A percentile compares a stretch with the other conserved stretches of the same genome.
These are phyloP conservation scores for Cinara cedri DNA, from an alignment of 2,888 invertebrate species.

Conservation along the genomic window DNA sequence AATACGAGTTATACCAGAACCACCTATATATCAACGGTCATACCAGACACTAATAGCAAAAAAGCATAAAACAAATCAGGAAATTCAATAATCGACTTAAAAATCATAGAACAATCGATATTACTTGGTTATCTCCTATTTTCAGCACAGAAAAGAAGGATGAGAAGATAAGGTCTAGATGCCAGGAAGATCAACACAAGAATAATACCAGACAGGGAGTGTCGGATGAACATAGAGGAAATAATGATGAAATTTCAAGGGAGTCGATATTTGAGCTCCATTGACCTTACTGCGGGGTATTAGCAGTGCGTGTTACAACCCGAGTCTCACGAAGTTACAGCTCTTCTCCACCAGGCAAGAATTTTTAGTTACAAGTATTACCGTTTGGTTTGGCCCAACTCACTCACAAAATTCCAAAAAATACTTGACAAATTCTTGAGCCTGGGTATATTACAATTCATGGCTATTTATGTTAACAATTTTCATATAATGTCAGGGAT, in stretches of 20 bases:
- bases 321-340: background rate
- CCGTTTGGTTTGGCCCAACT: slow-evolving; percentile 6
- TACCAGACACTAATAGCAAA: slow-evolving; percentile 10
- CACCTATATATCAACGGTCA: background rate
- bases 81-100: background rate
- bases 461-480: background rate
- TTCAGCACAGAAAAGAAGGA: background rate
- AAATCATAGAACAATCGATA: slow-evolving; percentile 22
- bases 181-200: background rate
- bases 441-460: background rate
- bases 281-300: background rate
- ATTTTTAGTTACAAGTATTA: slow-evolving; percentile 7
- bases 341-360: background rate
- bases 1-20: background rate
- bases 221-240: background rate
- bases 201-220: slow-evolving; percentile 12
- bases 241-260: background rate
- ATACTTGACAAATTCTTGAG: background rate
- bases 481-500: background rate
- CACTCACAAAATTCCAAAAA: slow-evolving; percentile 3
- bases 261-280: background rate
- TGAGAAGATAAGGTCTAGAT: slow-evolving; percentile 1
- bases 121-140: slow-evolving; percentile 15
- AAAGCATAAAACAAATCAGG: background rate
- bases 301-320: background rate